Evolutionary conservation across 2,113 vertebrate genomes (phyloP).

Genomic region (Amphilophus citrinellus): DNA sequence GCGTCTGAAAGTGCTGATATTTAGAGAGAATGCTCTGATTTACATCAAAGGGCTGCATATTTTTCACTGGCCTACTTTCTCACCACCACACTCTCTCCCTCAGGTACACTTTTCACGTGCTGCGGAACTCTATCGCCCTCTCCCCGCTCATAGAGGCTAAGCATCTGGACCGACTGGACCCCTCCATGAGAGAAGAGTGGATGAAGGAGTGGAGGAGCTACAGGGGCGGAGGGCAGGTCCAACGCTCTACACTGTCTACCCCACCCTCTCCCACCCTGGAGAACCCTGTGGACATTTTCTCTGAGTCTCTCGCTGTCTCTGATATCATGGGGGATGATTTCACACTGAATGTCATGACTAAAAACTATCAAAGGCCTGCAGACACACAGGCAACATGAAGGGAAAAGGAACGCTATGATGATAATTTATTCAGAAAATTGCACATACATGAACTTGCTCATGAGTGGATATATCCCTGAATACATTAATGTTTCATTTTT

Average conservation of each 20-base stretch:
- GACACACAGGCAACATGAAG: conserved; percentile 1
- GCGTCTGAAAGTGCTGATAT: conserved; percentile 69
- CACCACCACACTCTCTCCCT: conserved; percentile 68
- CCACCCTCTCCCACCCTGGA: conserved; percentile 51
- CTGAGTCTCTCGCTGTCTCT: neutral
- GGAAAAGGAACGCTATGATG: neutral
- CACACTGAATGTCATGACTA: conserved; percentile 41
- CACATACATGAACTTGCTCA: conserved; percentile 32
- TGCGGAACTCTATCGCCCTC: conserved; percentile 84
- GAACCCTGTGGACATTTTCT: conserved; percentile 19
- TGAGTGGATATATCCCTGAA: neutral
- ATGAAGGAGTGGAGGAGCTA: conserved; percentile 84
- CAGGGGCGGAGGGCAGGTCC: conserved; percentile 45
- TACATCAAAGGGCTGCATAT: conserved; percentile 79
- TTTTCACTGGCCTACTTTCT: conserved; percentile 80
- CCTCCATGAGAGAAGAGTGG: conserved; percentile 73
- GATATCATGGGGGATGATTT: conserved; percentile 48
- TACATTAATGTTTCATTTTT: conserved; percentile 20
- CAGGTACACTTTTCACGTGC: conserved; percentile 87
- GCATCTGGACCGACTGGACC: conserved; percentile 84
- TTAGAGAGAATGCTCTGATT: conserved; percentile 79
- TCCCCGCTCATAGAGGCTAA: conserved; percentile 84
- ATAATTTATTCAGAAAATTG: conserved; percentile 65
- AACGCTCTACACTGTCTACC: conserved; percentile 51
- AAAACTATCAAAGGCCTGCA: conserved; percentile 19